These are phyloP conservation scores for Branchinecta sandiegonensis DNA, from an alignment of 2,888 invertebrate species.

Conservation along the genomic window DNA sequence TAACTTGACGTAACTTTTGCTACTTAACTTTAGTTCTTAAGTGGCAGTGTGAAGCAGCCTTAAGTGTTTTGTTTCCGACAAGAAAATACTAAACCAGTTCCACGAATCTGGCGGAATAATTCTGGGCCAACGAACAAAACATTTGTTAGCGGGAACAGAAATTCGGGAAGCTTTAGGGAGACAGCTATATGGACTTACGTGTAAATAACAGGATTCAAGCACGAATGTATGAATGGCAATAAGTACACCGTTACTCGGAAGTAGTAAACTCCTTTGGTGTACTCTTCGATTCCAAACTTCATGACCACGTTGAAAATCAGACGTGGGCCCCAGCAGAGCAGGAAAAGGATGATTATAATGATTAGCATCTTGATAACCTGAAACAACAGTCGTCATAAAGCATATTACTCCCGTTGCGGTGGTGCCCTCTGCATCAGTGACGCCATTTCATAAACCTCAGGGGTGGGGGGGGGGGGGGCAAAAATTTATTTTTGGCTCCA, in stretches of 20 bases:
- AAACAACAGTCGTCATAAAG: slow-evolving; percentile 23
- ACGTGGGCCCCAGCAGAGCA: slow-evolving; percentile 40
- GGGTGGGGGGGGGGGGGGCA: too few species aligned
- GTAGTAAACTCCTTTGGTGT: slow-evolving; percentile 32
- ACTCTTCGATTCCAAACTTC: slow-evolving; percentile 31
- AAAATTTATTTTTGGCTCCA: too few species aligned
- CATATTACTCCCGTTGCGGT: slow-evolving; percentile 19
- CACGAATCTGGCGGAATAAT: too few species aligned
- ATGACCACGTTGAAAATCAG: slow-evolving; percentile 36
- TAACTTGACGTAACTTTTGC: too few species aligned
- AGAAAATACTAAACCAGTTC: too few species aligned
- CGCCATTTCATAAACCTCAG: too few species aligned
- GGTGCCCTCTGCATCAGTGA: background rate
- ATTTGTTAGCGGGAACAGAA: too few species aligned
- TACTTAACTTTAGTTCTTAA: too few species aligned
- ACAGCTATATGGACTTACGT: slow-evolving; percentile 25
- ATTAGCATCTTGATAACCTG: slow-evolving; percentile 43
- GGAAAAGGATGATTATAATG: slow-evolving; percentile 37
- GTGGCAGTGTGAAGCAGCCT: too few species aligned
- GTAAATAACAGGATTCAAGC: slow-evolving; percentile 36
- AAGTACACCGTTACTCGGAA: slow-evolving; percentile 33
- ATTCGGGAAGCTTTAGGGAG: background rate
- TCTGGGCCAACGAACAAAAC: too few species aligned
- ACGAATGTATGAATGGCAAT: slow-evolving; percentile 35
- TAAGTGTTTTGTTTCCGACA: too few species aligned